A percentile compares a stretch with the other conserved stretches of the same genome.
Evolutionary conservation across 2,797 vertebrate genomes (phyloP).

Genomic region (Chloroceryle inda): DNA sequence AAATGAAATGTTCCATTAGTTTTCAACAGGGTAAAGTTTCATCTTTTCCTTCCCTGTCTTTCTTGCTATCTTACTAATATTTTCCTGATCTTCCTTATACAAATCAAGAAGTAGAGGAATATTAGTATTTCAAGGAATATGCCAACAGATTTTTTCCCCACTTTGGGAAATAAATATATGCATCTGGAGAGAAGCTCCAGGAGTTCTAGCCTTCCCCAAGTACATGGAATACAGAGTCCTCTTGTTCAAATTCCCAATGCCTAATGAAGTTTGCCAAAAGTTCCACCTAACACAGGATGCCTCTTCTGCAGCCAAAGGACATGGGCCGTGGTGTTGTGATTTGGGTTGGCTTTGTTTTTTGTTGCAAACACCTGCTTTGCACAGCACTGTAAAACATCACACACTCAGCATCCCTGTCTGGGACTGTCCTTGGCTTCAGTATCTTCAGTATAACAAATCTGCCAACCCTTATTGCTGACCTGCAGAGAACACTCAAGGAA

Average conservation of each 20-base stretch:
- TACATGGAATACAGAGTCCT: too few relatives aligned
- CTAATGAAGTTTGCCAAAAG: background rate
- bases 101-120: slow-evolving; percentile 32
- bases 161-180: background rate
- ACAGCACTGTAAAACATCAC: background rate
- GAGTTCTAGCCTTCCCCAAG: background rate
- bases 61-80: slow-evolving; percentile 21
- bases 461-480: background rate
- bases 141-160: background rate
- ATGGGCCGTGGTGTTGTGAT: background rate
- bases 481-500: background rate
- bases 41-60: slow-evolving; percentile 39
- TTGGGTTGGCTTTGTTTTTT: background rate
- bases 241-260: background rate
- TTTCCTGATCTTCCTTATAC: slow-evolving; percentile 48
- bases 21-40: background rate
- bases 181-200: background rate
- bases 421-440: background rate
- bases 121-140: background rate
- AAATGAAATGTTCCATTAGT: background rate
- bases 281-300: background rate
- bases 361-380: background rate
- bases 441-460: background rate
- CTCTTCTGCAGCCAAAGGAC: background rate
- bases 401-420: background rate